Conservation (phyloP, 2,797 vertebrate species). For the Poeciliopsis turneri region DNA sequence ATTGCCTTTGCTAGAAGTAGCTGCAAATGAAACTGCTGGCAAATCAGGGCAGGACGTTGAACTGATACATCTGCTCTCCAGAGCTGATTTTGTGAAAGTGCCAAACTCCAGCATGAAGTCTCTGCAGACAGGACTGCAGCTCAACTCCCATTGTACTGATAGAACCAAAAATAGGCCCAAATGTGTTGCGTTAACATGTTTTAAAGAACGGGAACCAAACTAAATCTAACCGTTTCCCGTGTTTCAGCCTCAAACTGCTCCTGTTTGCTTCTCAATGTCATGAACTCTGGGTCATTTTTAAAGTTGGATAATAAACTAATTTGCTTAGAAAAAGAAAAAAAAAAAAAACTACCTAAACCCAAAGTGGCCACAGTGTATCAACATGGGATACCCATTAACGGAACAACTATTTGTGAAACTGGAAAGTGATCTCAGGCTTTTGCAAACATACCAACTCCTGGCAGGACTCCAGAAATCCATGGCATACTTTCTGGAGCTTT, state of each 20-base stretch:
- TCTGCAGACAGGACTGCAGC: neutral
- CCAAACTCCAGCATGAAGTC: neutral
- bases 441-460: neutral
- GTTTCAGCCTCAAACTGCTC: too few species aligned
- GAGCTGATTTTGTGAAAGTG: neutral
- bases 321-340: neutral
- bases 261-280: conserved; percentile 21
- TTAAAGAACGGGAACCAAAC: neutral
- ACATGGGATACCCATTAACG: conserved; percentile 27
- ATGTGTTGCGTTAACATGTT: neutral
- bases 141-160: neutral
- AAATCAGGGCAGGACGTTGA: neutral
- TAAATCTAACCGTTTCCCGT: neutral
- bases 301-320: conserved; percentile 6
- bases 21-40: neutral
- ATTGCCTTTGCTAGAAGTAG: neutral
- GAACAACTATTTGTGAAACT: neutral
- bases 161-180: conserved; percentile 1
- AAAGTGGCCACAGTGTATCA: neutral
- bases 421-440: neutral
- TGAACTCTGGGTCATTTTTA: conserved; percentile 49
- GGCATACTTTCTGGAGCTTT: neutral
- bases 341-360: accelerated
- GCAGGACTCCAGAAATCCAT: neutral
- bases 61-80: conserved; percentile 6